Evolutionary conservation across 2,888 invertebrate genomes (phyloP).

Genomic region (Anarsia innoxiella): DNA sequence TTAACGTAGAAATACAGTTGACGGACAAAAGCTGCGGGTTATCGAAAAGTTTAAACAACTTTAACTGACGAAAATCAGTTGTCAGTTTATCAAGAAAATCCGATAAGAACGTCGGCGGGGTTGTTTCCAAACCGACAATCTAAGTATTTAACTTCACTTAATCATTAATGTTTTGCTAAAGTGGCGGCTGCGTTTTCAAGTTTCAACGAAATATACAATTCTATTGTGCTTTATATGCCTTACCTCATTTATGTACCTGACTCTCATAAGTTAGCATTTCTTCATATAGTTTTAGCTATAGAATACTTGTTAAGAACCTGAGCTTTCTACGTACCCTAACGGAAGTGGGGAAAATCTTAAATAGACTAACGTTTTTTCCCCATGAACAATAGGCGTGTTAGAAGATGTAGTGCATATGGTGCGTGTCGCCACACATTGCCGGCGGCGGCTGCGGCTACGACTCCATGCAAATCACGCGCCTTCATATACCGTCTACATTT

Average conservation of each 20-base stretch:
- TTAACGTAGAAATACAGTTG: too few relatives aligned
- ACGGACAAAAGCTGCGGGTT: too few relatives aligned
- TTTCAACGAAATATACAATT: too few relatives aligned
- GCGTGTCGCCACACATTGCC: conserved; percentile 14
- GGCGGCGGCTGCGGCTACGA: conserved; percentile 1
- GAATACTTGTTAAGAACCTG: too few relatives aligned
- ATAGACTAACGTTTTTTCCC: conserved; percentile 5
- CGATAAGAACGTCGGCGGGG: conserved; percentile 19
- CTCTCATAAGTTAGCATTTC: too few relatives aligned
- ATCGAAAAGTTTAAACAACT: too few relatives aligned
- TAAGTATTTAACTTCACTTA: background rate
- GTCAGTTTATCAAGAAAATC: conserved; percentile 26
- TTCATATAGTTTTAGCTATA: too few relatives aligned
- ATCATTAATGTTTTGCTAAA: too few relatives aligned
- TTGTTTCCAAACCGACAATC: conserved; percentile 1
- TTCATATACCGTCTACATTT: conserved; percentile 45
- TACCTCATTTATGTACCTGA: too few relatives aligned
- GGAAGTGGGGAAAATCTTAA: background rate
- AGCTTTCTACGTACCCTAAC: too few relatives aligned
- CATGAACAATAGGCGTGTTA: conserved; percentile 1
- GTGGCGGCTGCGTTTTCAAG: too few relatives aligned
- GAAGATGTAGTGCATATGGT: conserved; percentile 12
- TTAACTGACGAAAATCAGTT: conserved; percentile 26
- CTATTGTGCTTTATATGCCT: too few relatives aligned
- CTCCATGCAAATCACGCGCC: conserved; percentile 35